Base-by-base conservation (phyloP, 2,113 vertebrate genomes). In the Cephalopholis sonnerati region DNA sequence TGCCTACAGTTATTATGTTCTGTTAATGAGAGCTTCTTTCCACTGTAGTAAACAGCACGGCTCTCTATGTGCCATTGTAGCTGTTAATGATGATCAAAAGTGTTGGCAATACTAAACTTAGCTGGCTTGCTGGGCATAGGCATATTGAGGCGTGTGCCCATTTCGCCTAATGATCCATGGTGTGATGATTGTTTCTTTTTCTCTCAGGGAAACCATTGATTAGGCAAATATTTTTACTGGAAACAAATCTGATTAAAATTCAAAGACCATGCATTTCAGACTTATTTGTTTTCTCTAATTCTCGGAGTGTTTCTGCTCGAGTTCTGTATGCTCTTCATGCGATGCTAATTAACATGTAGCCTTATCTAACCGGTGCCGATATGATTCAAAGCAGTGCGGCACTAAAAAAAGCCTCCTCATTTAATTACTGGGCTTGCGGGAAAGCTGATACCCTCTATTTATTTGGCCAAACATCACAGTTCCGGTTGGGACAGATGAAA, bases 391-490 rank as follows among this genome's bases (percentile, higher is more conserved):
- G 73, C 76, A 59, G 85, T 62, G 62, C 75, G 24, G 64, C 74
- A 44, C 79, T 85, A 85, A 77, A 85, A 87, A 80, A 84, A 83
- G 70, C 9, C 66, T 79, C 61, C 74, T 71, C 71, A 59, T 91
- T 93, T 93, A 93, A 94, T 93, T 92, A 94, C 89, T 93, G 91
- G 90, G 80, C 81, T 85, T 89, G 90, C 22, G 82, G 91, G 44
- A 85, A 91, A 90, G 65, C 61, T 27, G 81, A 94, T 93, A 89
- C 92, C 90, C 87, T 89, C 68, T 93, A 90, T 91, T 94, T 91
- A 94, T 91, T 93, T 82, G 86, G 83, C 87, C 82, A 87, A 92
- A 90, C 89, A 74, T 87, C 82, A 79, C 88, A 85, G 74, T 88
- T 93, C 78, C 64, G 51, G 73, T 83, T 73, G 82, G 81, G 75